These are phyloP conservation scores for Pachycephus smyrnensis DNA, from an alignment of 2,888 invertebrate genomes.

Conservation along the genomic window DNA sequence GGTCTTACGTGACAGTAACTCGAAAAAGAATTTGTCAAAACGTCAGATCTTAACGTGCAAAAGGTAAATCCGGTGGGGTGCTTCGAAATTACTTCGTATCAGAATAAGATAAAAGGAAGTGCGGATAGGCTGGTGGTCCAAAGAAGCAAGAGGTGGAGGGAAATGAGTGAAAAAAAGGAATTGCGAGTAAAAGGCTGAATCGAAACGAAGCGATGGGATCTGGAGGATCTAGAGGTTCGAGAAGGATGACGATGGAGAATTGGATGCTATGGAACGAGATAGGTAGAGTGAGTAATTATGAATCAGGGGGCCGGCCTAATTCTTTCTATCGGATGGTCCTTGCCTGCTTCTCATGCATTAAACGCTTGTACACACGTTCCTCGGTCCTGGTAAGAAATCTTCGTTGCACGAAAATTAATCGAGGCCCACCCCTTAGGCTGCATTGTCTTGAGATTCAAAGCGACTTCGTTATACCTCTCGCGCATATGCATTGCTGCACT, in stretches of 20 bases:
- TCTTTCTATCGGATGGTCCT: constrained; percentile 1
- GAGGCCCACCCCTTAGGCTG: neutral
- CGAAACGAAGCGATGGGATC: neutral
- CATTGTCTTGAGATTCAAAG: neutral
- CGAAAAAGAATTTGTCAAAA: neutral
- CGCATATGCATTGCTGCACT: neutral
- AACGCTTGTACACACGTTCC: neutral
- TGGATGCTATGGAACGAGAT: neutral
- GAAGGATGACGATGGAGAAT: neutral
- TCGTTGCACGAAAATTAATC: neutral
- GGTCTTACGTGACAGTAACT: too few relatives aligned
- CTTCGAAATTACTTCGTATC: neutral
- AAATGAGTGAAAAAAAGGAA: neutral
- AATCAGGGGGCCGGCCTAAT: constrained; percentile 10
- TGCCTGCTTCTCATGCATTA: neutral
- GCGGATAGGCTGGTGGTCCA: neutral
- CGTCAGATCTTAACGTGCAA: neutral
- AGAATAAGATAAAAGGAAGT: neutral
- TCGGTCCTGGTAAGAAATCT: neutral
- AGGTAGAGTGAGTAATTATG: constrained; percentile 8
- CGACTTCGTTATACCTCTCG: neutral
- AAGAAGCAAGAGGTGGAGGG: neutral
- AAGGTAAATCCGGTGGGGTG: neutral
- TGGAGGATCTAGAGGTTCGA: neutral
- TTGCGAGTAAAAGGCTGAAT: neutral